phyloP scores from a whole-genome alignment of 2,113 vertebrate species.

The Oryctolagus cuniculus region mOryCun1.1 NC_091441.1:109872501-109873000 shows the following conservation, averaged over 20 bases:
- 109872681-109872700: constrained; percentile 70
- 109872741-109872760: constrained; percentile 73
- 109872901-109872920: constrained; percentile 5
- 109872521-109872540: not conserved
- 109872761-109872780: constrained; percentile 70
- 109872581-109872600: not conserved
- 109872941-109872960: not conserved
- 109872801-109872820: constrained; percentile 32
- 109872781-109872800: constrained; percentile 52
- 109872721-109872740: constrained; percentile 63
- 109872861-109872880: constrained; percentile 20
- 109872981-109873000: not conserved
- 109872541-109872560: not conserved
- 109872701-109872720: constrained; percentile 72
- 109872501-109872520: not conserved
- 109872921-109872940: not conserved
- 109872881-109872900: not conserved
- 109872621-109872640: constrained; percentile 23
- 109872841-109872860: not conserved
- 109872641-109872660: constrained; percentile 56
- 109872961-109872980: not conserved
- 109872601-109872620: not conserved
- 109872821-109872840: not conserved
- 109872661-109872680: constrained; percentile 58
- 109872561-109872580: not conserved